Percentiles rank a stretch among this genome's conserved stretches.
Evolutionary conservation across 2,888 invertebrate genomes (phyloP).

Genomic region (Incurvaria masculella): DNA sequence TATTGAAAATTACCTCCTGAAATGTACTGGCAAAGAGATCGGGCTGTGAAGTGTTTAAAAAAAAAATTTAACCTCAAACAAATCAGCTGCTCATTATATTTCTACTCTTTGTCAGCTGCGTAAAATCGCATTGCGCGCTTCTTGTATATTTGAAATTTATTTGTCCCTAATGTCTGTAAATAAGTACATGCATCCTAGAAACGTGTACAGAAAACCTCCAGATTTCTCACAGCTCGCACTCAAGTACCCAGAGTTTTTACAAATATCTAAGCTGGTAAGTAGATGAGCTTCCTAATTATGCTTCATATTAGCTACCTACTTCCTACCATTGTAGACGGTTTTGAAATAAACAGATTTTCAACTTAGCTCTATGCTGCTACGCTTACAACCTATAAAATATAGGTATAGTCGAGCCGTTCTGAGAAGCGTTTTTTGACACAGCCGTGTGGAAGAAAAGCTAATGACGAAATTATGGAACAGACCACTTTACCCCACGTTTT

Average conservation of each 20-base stretch:
- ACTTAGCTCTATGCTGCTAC: background rate
- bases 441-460: too few relatives aligned
- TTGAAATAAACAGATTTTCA: background rate
- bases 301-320: background rate
- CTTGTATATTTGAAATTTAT: too few relatives aligned
- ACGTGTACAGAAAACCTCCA: slow-evolving; percentile 80
- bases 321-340: background rate
- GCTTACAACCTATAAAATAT: background rate
- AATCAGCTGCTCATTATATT: too few relatives aligned
- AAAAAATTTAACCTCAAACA: too few relatives aligned
- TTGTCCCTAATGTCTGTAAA: slow-evolving; percentile 65
- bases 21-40: background rate
- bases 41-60: too few relatives aligned
- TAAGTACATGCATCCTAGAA: slow-evolving; percentile 88
- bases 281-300: background rate
- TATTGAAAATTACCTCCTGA: background rate
- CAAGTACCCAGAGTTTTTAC: slow-evolving; percentile 73
- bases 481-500: too few relatives aligned
- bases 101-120: too few relatives aligned
- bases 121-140: too few relatives aligned
- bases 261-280: slow-evolving; percentile 64
- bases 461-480: too few relatives aligned
- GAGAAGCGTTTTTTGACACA: too few relatives aligned
- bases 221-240: slow-evolving; percentile 79
- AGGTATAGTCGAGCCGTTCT: too few relatives aligned